Conservation (phyloP, 2,113 vertebrate species). For the Ahaetulla prasina region DNA sequence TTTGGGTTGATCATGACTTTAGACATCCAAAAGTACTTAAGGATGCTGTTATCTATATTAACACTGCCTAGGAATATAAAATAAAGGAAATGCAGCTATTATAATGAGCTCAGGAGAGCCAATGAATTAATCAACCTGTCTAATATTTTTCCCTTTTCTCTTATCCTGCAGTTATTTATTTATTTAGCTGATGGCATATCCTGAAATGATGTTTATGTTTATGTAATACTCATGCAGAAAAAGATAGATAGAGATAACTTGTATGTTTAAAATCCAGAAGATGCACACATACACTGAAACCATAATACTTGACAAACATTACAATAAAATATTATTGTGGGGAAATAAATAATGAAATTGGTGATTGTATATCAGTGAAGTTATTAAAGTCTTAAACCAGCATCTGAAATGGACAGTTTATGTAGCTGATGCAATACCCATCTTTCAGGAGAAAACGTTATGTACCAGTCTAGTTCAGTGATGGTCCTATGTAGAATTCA, state of each 20-base stretch:
- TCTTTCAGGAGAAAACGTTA: background rate
- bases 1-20: background rate
- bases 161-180: background rate
- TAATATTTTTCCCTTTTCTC: background rate
- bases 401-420: background rate
- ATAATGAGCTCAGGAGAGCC: background rate
- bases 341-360: background rate
- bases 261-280: background rate
- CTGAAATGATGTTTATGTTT: background rate
- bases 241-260: background rate
- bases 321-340: background rate
- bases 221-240: background rate
- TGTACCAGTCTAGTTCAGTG: background rate
- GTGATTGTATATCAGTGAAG: background rate
- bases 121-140: background rate
- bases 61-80: background rate
- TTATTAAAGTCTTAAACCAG: background rate
- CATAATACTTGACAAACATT: background rate
- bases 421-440: background rate
- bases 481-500: background rate
- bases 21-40: background rate
- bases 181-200: background rate
- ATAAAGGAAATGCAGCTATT: background rate
- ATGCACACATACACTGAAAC: background rate
- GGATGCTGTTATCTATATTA: background rate